phyloP scores from a whole-genome alignment of 2,797 vertebrate species.

The Sparidentex hasta region DNA sequence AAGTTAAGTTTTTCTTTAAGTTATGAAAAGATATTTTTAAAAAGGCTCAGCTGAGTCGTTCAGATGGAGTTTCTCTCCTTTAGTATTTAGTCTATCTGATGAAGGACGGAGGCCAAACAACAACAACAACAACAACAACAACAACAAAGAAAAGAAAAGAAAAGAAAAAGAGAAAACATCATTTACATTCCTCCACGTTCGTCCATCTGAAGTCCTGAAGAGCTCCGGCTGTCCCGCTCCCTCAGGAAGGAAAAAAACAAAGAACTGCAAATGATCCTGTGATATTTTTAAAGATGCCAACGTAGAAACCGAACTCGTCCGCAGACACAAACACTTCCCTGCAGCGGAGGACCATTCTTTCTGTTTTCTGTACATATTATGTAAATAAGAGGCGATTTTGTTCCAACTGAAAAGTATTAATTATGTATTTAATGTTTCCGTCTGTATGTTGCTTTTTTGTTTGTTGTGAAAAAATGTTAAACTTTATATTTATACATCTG shows the following conservation, averaged over 20 bases:
- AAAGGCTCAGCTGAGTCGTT: conserved; percentile 35
- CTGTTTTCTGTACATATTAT: conserved; percentile 87
- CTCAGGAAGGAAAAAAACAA: conserved; percentile 20
- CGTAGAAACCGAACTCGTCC: not conserved
- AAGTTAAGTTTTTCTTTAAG: conserved; percentile 43
- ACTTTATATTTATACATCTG: conserved; percentile 90
- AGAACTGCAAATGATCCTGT: conserved; percentile 3
- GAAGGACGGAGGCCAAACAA: conserved; percentile 60
- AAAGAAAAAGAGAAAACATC: conserved; percentile 13
- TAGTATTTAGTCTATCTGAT: conserved; percentile 37
- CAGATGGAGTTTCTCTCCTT: conserved; percentile 50
- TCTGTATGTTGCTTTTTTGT: conserved; percentile 83
- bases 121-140: too few species aligned
- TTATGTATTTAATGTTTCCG: conserved; percentile 94
- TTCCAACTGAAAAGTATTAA: conserved; percentile 83
- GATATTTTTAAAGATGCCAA: not conserved
- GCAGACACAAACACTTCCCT: conserved; percentile 21
- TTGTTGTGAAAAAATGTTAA: conserved; percentile 89
- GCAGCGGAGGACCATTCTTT: conserved; percentile 91
- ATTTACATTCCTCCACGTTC: conserved; percentile 74
- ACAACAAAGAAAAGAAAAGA: too few species aligned
- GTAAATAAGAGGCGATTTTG: conserved; percentile 97
- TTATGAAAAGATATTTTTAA: conserved; percentile 47
- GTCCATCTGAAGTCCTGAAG: conserved; percentile 57
- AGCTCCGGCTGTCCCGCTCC: conserved; percentile 46